phyloP scores from a whole-genome alignment of 2,797 vertebrate species.

The Centropyge bicolor region DNA sequence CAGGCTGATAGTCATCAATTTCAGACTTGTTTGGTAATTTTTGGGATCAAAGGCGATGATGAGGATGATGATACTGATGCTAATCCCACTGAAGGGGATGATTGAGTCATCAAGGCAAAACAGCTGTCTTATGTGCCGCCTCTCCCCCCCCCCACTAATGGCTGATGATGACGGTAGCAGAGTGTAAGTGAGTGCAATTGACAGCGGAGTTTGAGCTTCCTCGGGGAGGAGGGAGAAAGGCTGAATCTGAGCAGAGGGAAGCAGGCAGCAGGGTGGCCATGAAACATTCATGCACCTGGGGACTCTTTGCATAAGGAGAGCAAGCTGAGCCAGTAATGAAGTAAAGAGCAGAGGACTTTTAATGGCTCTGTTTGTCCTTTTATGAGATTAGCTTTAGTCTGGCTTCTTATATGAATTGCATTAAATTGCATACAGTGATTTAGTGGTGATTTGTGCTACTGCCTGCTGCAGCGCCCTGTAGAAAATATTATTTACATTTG shows the following conservation, averaged over 20 bases:
- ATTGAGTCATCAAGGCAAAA: slow-evolving; percentile 74
- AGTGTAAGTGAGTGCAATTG: slow-evolving; percentile 74
- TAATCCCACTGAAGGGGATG: slow-evolving; percentile 73
- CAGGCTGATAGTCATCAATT: slow-evolving; percentile 55
- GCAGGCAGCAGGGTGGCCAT: slow-evolving; percentile 76
- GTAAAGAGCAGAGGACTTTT: slow-evolving; percentile 71
- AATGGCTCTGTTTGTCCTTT: slow-evolving; percentile 73
- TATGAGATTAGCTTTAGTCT: slow-evolving; percentile 66
- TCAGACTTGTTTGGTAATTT: slow-evolving; percentile 64
- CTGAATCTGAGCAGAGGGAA: slow-evolving; percentile 58
- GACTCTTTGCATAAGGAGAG: slow-evolving; percentile 78
- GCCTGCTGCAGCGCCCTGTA: slow-evolving; percentile 24
- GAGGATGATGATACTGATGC: slow-evolving; percentile 66
- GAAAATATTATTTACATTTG: slow-evolving; percentile 54
- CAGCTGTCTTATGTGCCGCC: slow-evolving; percentile 67
- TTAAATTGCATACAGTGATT: slow-evolving; percentile 65
- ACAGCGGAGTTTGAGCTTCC: slow-evolving; percentile 72
- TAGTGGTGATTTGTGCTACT: slow-evolving; percentile 29
- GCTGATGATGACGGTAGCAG: slow-evolving; percentile 67
- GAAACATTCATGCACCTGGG: slow-evolving; percentile 84
- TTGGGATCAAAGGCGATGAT: slow-evolving; percentile 65
- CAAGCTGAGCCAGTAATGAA: slow-evolving; percentile 77
- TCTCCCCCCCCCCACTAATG: slow-evolving; percentile 46
- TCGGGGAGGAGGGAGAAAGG: slow-evolving; percentile 61
- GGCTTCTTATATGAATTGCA: slow-evolving; percentile 59